phyloP scores from a whole-genome alignment of 2,113 vertebrate species.

The Crotalus viridis region DNA sequence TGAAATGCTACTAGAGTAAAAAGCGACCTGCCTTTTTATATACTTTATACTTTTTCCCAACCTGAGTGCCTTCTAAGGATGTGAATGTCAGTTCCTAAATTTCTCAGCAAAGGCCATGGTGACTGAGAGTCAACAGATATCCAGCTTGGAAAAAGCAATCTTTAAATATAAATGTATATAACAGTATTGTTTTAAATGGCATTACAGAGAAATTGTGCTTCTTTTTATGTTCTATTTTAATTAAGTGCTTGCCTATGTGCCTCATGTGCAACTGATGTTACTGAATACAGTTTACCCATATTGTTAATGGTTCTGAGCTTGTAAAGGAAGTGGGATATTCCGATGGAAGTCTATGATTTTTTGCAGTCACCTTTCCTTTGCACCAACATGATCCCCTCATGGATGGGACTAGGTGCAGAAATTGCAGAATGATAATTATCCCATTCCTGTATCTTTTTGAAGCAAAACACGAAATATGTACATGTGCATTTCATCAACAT shows the following conservation, averaged over 20 bases:
- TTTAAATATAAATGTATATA: background rate
- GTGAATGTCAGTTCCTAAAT: background rate
- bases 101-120: background rate
- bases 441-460: background rate
- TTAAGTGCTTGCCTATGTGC: background rate
- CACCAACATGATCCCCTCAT: background rate
- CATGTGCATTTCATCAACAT: background rate
- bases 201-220: background rate
- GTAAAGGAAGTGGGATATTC: background rate
- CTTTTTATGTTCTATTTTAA: background rate
- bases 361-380: background rate
- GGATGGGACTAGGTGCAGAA: background rate
- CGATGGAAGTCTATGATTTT: background rate
- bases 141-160: background rate
- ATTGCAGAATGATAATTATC: background rate
- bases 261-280: background rate
- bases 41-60: background rate
- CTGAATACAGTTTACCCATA: background rate
- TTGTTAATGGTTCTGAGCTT: background rate
- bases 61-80: background rate
- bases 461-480: background rate
- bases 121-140: background rate
- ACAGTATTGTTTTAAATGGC: background rate
- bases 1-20: background rate
- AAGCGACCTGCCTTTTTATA: background rate